Percentiles rank a stretch among this genome's conserved stretches.
Evolutionary conservation across 2,888 invertebrate species (phyloP).

Genomic region (Strigamia crassipes): DNA sequence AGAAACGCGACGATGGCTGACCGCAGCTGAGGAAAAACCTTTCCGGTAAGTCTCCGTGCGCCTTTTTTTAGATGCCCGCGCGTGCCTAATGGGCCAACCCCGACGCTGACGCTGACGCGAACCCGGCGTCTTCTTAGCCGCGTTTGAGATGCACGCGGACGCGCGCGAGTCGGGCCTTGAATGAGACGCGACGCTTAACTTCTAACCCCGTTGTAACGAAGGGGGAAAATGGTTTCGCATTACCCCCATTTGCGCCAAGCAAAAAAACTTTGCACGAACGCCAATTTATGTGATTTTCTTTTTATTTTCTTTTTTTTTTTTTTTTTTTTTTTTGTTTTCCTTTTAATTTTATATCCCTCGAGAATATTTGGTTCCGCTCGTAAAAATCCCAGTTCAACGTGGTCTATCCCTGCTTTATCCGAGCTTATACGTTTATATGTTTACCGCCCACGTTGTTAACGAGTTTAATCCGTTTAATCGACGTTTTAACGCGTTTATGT

Average conservation of each 20-base stretch:
- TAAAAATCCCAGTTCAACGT: neutral
- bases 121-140: conserved; percentile 9
- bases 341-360: neutral
- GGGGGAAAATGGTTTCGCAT: neutral
- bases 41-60: neutral
- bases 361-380: neutral
- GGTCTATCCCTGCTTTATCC: neutral
- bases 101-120: neutral
- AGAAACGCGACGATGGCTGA: neutral
- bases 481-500: too few relatives aligned
- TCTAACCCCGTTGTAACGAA: conserved; percentile 7
- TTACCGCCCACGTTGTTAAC: too few relatives aligned
- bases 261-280: neutral
- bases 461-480: too few relatives aligned
- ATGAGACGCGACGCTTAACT: conserved; percentile 15
- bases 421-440: neutral
- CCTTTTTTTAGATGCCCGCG: neutral
- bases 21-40: neutral
- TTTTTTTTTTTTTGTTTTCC: neutral
- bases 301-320: neutral
- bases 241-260: neutral
- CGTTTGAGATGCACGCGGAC: conserved; percentile 28
- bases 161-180: neutral
- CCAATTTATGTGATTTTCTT: neutral
- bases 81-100: conserved; percentile 35